Evolutionary conservation across 2,797 vertebrate genomes (phyloP).

Genomic region (Gambusia yucatana): DNA sequence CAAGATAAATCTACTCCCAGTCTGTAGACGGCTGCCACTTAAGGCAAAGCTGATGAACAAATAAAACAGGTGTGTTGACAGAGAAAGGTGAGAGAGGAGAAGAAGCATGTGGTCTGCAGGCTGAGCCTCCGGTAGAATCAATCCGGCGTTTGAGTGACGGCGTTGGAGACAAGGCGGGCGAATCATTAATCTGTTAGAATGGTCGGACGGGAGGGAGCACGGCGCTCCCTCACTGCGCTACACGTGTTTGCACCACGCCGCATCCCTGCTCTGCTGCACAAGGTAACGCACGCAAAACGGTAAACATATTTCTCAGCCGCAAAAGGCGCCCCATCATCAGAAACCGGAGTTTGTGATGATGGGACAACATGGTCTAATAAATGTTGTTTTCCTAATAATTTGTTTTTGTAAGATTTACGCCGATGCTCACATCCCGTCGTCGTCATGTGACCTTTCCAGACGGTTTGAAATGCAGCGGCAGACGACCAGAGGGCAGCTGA

Average conservation of each 20-base stretch:
- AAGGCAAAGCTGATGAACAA: conserved; percentile 53
- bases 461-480: neutral
- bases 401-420: neutral
- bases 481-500: neutral
- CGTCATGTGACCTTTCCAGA: neutral
- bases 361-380: too few species aligned
- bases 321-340: neutral
- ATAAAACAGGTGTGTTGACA: conserved; percentile 35
- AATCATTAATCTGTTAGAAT: conserved; percentile 61
- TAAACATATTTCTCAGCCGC: conserved; percentile 13
- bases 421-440: too few species aligned
- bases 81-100: conserved; percentile 20
- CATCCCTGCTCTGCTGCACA: conserved; percentile 23
- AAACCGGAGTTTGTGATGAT: neutral
- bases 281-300: conserved; percentile 18
- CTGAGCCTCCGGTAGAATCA: conserved; percentile 54
- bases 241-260: conserved; percentile 38
- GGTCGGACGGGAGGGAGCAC: conserved; percentile 61
- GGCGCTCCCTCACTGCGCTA: conserved; percentile 28
- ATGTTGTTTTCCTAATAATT: neutral
- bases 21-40: conserved; percentile 50
- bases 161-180: conserved; percentile 29
- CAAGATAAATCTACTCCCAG: conserved; percentile 40
- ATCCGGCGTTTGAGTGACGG: conserved; percentile 72
- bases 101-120: conserved; percentile 13